Percentiles rank a stretch among this genome's conserved stretches.
Conservation (phyloP, 2,797 vertebrate species). For the Pseudochirops corinnae region DNA sequence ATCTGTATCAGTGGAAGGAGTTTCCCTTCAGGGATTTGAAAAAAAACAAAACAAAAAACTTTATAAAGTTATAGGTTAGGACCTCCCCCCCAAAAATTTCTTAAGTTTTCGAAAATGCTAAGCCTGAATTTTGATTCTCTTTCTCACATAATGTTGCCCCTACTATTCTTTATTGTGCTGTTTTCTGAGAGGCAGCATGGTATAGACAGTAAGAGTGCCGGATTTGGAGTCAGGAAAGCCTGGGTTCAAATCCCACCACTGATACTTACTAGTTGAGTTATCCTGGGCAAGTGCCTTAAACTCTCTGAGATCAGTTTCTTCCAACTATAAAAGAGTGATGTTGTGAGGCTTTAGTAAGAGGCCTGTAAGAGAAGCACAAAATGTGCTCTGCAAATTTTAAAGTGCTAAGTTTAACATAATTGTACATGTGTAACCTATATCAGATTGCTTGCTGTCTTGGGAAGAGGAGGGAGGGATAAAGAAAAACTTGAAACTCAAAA, state of each 20-base stretch:
- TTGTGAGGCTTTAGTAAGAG: background rate
- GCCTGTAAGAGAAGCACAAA: background rate
- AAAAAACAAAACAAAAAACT: background rate
- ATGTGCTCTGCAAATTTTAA: background rate
- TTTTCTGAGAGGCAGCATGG: background rate
- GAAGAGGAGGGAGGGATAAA: background rate
- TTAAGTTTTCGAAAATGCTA: background rate
- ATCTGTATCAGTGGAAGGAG: too few relatives aligned
- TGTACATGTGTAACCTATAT: background rate
- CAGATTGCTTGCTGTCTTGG: background rate
- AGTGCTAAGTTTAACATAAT: background rate
- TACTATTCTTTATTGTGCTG: background rate
- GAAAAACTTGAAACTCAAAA: background rate
- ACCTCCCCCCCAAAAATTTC: background rate
- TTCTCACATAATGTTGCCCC: background rate
- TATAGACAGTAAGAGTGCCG: background rate
- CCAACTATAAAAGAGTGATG: background rate
- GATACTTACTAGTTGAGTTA: background rate
- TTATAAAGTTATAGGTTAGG: background rate
- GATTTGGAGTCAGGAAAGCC: background rate
- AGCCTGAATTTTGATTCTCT: background rate
- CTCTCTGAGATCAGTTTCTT: too few relatives aligned
- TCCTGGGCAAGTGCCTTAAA: background rate
- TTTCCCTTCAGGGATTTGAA: background rate
- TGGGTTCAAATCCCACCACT: background rate